A percentile compares a stretch with the other conserved stretches of the same genome.
These are phyloP conservation scores for Octomys mimax DNA, from an alignment of 2,797 vertebrate genomes.

Conservation along the genomic window DNA sequence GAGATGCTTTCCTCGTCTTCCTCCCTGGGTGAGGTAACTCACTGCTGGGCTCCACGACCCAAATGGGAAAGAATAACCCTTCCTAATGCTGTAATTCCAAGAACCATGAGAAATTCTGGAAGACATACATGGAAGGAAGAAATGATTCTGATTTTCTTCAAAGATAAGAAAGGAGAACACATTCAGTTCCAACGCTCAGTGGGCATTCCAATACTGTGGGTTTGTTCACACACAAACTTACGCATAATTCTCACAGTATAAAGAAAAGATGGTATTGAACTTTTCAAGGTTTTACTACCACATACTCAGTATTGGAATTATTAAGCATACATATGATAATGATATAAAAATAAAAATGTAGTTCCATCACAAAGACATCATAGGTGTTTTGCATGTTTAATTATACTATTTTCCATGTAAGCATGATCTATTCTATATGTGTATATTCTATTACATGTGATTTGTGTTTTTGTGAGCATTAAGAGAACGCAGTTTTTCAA, in stretches of 20 bases:
- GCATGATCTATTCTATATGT: not conserved
- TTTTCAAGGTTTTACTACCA: not conserved
- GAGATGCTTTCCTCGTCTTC: not conserved
- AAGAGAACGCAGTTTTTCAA: not conserved
- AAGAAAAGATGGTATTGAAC: rapidly evolving
- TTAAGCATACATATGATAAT: not conserved
- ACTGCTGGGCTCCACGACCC: not conserved
- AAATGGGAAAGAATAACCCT: not conserved
- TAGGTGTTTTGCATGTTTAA: not conserved
- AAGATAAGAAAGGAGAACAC: not conserved
- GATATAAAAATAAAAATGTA: not conserved
- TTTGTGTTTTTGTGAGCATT: not conserved
- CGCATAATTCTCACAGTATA: not conserved
- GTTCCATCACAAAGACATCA: not conserved
- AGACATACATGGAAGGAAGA: not conserved
- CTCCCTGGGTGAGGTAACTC: not conserved
- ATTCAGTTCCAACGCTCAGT: not conserved
- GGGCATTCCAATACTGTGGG: not conserved
- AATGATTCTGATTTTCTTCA: not conserved
- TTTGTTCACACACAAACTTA: not conserved
- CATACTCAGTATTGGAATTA: not conserved
- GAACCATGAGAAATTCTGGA: not conserved
- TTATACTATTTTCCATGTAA: not conserved
- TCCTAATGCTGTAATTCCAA: not conserved
- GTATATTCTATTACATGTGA: not conserved